Conservation (phyloP, 2,113 vertebrate species). For the Mesoclemmys tuberculata region DNA sequence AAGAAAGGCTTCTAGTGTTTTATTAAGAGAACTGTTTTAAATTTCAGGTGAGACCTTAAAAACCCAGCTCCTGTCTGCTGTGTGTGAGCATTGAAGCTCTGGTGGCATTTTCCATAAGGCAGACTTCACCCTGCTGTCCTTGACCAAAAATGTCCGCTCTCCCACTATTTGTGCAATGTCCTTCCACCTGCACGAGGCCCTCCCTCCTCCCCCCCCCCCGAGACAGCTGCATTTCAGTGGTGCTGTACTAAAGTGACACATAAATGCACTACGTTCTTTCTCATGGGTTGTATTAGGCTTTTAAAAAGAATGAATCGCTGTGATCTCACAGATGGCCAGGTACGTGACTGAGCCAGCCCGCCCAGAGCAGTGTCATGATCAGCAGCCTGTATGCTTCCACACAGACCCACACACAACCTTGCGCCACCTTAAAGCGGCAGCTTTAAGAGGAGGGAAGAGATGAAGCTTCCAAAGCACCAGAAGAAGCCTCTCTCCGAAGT, state of each 20-base stretch:
- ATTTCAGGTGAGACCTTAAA: constrained; percentile 45
- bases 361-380: not conserved
- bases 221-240: constrained; percentile 5
- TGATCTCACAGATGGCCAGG: not conserved
- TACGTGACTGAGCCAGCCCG: not conserved
- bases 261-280: not conserved
- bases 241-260: not conserved
- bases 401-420: not conserved
- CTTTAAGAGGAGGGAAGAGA: constrained; percentile 9
- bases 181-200: constrained; percentile 10
- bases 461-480: not conserved
- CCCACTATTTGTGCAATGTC: not conserved
- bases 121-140: constrained; percentile 64
- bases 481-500: constrained; percentile 1
- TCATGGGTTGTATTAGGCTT: not conserved
- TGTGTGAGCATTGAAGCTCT: not conserved
- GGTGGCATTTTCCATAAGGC: constrained; percentile 56
- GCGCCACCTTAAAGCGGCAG: not conserved
- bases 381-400: not conserved
- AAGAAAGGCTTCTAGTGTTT: not conserved
- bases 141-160: not conserved
- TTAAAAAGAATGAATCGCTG: not conserved
- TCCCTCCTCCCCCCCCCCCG: rapidly evolving
- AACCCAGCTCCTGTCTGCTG: constrained; percentile 38
- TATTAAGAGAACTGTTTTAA: constrained; percentile 19